Evolutionary conservation across 2,797 vertebrate genomes (phyloP).

Genomic region (Simalia tracyae): DNA sequence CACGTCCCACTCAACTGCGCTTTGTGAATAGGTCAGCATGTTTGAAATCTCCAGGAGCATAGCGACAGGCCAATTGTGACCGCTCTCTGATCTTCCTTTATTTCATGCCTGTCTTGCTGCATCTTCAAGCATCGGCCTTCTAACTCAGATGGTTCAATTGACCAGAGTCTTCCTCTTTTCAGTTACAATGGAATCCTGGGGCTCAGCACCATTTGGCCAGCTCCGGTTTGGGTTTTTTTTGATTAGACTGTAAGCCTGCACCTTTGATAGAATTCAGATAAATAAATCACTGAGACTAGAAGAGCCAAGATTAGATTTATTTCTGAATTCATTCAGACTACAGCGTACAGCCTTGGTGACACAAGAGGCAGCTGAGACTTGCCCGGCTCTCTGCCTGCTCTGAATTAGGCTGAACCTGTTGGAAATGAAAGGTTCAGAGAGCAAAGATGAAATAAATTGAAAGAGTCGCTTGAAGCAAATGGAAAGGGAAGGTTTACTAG

Average conservation of each 20-base stretch:
- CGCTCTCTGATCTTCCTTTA: background rate
- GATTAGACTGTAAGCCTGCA: conserved; percentile 43
- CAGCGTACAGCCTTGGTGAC: conserved; percentile 41
- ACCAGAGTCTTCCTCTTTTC: conserved; percentile 35
- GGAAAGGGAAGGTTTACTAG: conserved; percentile 58
- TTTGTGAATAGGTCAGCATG: background rate
- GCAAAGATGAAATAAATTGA: conserved; percentile 62
- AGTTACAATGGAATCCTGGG: conserved; percentile 15
- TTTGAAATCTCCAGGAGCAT: background rate
- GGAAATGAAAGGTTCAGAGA: conserved; percentile 68
- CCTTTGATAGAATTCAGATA: conserved; percentile 64
- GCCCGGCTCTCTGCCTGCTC: conserved; percentile 33
- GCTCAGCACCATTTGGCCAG: conserved; percentile 34
- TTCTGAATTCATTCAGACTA: conserved; percentile 60
- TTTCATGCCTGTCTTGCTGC: background rate
- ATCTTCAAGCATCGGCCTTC: conserved; percentile 13
- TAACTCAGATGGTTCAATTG: background rate
- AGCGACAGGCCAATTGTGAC: background rate
- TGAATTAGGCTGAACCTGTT: conserved; percentile 58
- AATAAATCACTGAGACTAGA: conserved; percentile 48
- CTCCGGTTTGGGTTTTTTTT: conserved; percentile 25
- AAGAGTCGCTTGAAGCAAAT: conserved; percentile 49
- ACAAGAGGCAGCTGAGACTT: conserved; percentile 30
- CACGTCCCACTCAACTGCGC: accelerated
- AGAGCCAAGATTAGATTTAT: conserved; percentile 56